phyloP scores from a whole-genome alignment of 2,888 invertebrate species.

The Heliconius sara region DNA sequence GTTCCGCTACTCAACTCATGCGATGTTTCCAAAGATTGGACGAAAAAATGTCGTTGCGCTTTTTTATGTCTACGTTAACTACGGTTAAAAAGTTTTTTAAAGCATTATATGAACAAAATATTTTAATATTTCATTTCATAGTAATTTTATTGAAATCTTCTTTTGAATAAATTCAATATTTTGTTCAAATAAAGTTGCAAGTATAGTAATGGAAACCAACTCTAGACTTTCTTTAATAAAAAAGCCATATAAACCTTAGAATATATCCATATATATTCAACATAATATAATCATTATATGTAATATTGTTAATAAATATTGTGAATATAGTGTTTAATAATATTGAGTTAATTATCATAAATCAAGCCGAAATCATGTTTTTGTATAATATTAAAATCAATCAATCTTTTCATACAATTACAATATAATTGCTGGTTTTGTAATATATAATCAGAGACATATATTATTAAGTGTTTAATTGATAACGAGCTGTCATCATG shows the following conservation, averaged over 20 bases:
- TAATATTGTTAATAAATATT: not conserved
- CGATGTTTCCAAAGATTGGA: too few species aligned
- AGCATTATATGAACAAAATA: too few species aligned
- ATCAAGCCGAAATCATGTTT: constrained; percentile 2
- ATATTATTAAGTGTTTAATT: constrained; percentile 23
- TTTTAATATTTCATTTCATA: too few species aligned
- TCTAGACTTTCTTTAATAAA: too few species aligned
- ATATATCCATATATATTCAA: too few species aligned
- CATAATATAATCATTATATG: too few species aligned
- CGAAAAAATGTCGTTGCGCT: too few species aligned
- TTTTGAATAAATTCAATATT: not conserved
- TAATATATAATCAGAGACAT: constrained; percentile 6
- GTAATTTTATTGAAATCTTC: too few species aligned
- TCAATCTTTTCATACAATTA: constrained; percentile 23
- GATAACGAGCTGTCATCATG: constrained; percentile 9
- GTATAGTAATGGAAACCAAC: not conserved
- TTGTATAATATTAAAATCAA: constrained; percentile 19
- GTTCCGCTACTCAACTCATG: too few species aligned
- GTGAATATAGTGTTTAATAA: constrained; percentile 1
- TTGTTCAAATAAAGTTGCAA: not conserved
- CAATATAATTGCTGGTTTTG: constrained; percentile 13
- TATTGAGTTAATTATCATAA: constrained; percentile 14
- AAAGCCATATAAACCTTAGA: too few species aligned
- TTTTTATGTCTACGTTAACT: too few species aligned
- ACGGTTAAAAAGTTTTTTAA: too few species aligned